Base-by-base conservation (phyloP, 2,797 vertebrate genomes). In the Lerista edwardsae region DNA sequence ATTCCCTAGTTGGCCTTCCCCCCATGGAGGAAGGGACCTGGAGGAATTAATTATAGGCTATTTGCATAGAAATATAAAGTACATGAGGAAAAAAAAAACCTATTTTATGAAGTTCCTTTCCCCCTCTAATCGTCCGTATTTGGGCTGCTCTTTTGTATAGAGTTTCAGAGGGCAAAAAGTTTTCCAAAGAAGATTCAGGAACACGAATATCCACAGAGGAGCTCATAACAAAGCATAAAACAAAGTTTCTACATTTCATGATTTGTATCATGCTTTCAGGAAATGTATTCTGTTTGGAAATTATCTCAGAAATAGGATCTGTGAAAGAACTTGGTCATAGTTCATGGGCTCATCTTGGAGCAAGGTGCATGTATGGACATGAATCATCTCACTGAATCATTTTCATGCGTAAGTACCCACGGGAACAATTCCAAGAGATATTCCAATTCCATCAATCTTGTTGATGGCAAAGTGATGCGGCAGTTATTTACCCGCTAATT, bases 11-110 rank as follows among this genome's bases (percentile, higher is more conserved):
- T 85, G 19, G 31, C 47, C 29, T 91, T 81, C 86, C 86, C 73
- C 57, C 80, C 79, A 86, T 83, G 77, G 80, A 82, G 79, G 89
- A 93, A 78, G 78, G 87, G 87, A 92, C 90, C 92, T 86, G 78
- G 90, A 92, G 68, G 91, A 92, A 93, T 94, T 93, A 90, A 92
- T 92, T 89, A 90, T 84, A 64, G 69, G 36, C 83, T 89, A 90
- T 92, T 93, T 91, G 84, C 7, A 0, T 85, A 91, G 82, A 88
- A 84, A 88, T 84, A 87, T 87, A 91, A 91, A 93, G 79, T 85
- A 90, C 86, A 12, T 3, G 71, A 0, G 80, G 65, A 86, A 86
- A 72, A 25, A 44, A n/a, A n/a, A n/a, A n/a, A n/a, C n/a, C n/a
- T 59, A 51, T 76, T 76, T 29, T 71, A 51, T 25, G 64, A 86